Evolutionary conservation across 2,113 vertebrate species (phyloP).

Genomic region (Chaetorhynchus papuensis): DNA sequence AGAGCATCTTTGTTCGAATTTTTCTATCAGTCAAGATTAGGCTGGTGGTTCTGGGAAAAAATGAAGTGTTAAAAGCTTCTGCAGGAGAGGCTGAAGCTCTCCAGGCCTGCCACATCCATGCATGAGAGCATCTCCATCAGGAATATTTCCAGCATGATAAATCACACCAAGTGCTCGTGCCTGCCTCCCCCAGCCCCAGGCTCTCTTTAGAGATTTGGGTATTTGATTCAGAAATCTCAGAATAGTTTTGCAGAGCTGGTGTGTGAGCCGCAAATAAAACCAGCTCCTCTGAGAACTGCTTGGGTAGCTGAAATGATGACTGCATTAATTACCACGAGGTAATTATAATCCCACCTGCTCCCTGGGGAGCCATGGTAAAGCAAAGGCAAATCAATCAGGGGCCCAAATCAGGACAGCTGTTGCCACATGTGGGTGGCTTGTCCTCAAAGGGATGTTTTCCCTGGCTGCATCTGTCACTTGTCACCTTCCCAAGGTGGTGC

Average conservation of each 20-base stretch:
- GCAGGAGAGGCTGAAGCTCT: not conserved
- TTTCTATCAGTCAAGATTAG: too few relatives aligned
- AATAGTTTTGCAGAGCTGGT: not conserved
- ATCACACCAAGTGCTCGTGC: not conserved
- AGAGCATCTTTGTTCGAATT: not conserved
- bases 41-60: not conserved
- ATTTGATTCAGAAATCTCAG: not conserved
- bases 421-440: not conserved
- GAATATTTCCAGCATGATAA: not conserved
- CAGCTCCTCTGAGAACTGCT: not conserved
- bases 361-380: not conserved
- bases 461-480: not conserved
- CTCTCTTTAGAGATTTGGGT: not conserved
- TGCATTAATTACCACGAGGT: constrained; percentile 23
- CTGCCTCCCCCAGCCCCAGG: not conserved
- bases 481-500: not conserved
- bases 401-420: not conserved
- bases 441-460: not conserved
- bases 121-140: not conserved
- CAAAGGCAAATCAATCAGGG: not conserved
- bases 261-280: not conserved
- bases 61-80: not conserved
- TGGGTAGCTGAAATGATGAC: not conserved
- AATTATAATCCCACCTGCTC: not conserved
- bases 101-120: rapidly evolving